Base-by-base conservation (phyloP, 2,113 vertebrate species). In the Brienomyrus longianalis region DNA sequence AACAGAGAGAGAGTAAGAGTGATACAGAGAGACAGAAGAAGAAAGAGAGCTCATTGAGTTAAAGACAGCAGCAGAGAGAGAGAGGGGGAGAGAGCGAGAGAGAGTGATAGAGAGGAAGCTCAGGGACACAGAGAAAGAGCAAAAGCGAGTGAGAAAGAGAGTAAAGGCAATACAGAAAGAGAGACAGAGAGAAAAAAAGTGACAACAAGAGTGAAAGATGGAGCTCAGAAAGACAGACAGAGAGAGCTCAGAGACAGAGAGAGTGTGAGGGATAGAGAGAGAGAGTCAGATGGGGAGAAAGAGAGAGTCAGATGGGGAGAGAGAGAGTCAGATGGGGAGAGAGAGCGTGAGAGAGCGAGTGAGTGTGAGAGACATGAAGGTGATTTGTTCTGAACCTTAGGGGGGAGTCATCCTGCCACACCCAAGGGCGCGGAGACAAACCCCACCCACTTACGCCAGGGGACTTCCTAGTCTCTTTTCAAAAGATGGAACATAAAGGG, bases 401-500 rank as follows among this genome's bases (percentile, higher is more conserved):
- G 39, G n/a, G 8, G 80, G 83, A 66, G 80, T 66, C 43, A 19
- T 31, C 23, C 15, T 66, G 13, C 59, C 85, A 90, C 43, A 80
- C 39, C 51, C 62, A 86, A 39, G 45, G 66, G 31, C 39, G 6
- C 3, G 9, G 54, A 54, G 59, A 35, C 31, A 48, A 89, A 52
- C 27, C 83, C 83, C n/a, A 5, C 39, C 89, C 86, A 43, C 45
- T 56, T 87, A 80, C 66, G 31, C 51, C 89, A 19, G 11, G 19
- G 70, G 13, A 74, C 27, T 23, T 13, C 50, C 70, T 31, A 13
- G 45, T 31, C 90, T 83, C 86, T 86, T 86, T 80, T 83, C 27
- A 88, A 90, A 88, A 83, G 90, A 88, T 90, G 90, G 90, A 88
- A 88, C 70, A 88, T 88, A 88, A 83, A 90, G 87, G 50, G 90